phyloP scores from a whole-genome alignment of 1,140 invertebrate genomes.

The Listronotus bonariensis region DNA sequence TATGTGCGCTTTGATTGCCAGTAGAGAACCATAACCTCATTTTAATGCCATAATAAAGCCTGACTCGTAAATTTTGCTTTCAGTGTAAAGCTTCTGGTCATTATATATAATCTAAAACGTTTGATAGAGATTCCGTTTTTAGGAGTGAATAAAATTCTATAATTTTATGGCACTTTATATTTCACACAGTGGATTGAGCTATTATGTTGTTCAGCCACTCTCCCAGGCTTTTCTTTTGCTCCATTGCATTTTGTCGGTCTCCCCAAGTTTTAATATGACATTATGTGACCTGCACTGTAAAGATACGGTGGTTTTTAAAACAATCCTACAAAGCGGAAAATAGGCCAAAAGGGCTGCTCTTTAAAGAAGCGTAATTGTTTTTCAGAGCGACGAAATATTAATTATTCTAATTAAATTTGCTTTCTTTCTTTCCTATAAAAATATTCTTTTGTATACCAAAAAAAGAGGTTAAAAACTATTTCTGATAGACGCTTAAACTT shows the following conservation, averaged over 20 bases:
- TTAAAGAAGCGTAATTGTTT: no score
- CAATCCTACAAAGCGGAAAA: no score
- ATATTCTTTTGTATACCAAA: no score
- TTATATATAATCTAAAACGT: slow-evolving; percentile 51
- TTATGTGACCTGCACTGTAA: no score
- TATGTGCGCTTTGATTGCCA: slow-evolving; percentile 36
- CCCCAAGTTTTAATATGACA: no score
- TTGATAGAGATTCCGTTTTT: slow-evolving; percentile 49
- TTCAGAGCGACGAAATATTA: no score
- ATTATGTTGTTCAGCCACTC: slow-evolving; percentile 50
- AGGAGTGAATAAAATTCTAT: slow-evolving; percentile 51
- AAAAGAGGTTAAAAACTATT: no score
- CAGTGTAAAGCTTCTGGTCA: slow-evolving; percentile 42
- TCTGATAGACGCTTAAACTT: no score
- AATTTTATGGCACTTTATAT: slow-evolving; percentile 54
- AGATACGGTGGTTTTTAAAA: no score
- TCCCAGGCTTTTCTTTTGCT: slow-evolving; percentile 30
- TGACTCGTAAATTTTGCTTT: slow-evolving; percentile 44
- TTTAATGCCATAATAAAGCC: slow-evolving; percentile 44
- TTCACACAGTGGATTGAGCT: slow-evolving; percentile 48
- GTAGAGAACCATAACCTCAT: slow-evolving; percentile 38
- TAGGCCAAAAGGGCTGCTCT: no score
- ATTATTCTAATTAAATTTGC: no score
- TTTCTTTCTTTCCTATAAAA: no score
- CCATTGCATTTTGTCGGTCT: slow-evolving; percentile 9